Evolutionary conservation across 2,797 vertebrate species (phyloP), one percentile per base, ranked within the genome.

Genomic region (Cuniculus paca): DNA sequence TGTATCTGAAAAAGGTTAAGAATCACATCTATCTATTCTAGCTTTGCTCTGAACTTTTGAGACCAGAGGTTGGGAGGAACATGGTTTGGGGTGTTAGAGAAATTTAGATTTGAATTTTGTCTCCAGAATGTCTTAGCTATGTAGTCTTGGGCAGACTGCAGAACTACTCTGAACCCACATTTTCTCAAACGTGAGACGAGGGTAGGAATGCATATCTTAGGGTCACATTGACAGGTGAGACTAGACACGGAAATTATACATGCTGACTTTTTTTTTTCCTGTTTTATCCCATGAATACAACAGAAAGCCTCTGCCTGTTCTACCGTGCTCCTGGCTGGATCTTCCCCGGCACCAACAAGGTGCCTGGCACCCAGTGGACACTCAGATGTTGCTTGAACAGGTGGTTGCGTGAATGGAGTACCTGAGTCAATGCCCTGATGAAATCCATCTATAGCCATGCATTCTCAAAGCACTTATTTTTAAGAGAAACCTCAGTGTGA

Each of bases 1-100:
- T 83, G 39, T 36, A 83, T 79, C 50, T 58, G 14, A 28, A 91
- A 83, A 50, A 10, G 28, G 2, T 58, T 83, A 85, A 63, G 31
- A 79, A 93, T 42, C 0, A 34, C 7, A 78, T 60, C 19, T 56
- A 9, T 87, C 12, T 56, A 12, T 87, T 65, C 24, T 81, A 75
- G 56, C 13, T 96, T 94, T 78, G 11, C 54, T 96, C 77, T 90
- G 63, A 72, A 87, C 28, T 89, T 95, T 89, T 87, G 61, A 96
- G 54, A 86, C 39, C 36, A 92, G 60, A 34, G 39, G 3, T 24
- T 90, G 20, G 36, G 52, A 77, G n/a, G 56, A 63, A 79, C 36
- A 91, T 81, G 75, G 19, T 74, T 50, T 68, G 63, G 54, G 34
- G 22, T 45, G 3, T 92, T 58, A 65, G 28, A 74, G 16, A 24